Base-by-base conservation (phyloP, 2,797 vertebrate genomes). In the Pseudochirops corinnae region DNA sequence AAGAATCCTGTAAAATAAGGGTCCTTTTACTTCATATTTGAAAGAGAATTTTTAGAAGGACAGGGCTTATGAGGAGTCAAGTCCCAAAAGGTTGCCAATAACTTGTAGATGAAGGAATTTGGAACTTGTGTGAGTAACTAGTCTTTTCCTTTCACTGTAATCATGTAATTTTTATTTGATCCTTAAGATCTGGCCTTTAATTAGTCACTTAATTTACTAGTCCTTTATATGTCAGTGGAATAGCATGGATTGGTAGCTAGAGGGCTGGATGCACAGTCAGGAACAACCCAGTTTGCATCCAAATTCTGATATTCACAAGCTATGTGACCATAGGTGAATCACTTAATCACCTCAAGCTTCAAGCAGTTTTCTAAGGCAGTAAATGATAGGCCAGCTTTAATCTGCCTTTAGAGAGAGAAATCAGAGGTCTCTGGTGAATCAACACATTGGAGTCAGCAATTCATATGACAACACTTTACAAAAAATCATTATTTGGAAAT, bases 81-180 rank as follows among this genome's bases (percentile, higher is more conserved):
- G 6, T 13, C 5, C 21, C 46, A 29, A n/a, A 52, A 29, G 6
- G 3, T 31, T 92, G 0, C 39, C 60, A 91, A 91, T 29, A 18
- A 1, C 5, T 9, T 52, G n/a, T 33, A 93, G 67, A 58, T 56
- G 18, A 94, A 10, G 52, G 55, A 6, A 52, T 90, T 10, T 52
- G 4, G 50, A 55, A 39, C 28, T 21, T n/a, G 9, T 0, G 55
- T 56, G n/a, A 7, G 55, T 56, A n/a, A 7, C 53, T 58, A 11
- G 0, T 1, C 46, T 87, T 95, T 91, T 33, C 18, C 10, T 90
- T 93, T 91, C 53, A 46, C 0, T n/a, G 2, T 55, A 13, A 55
- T 94, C 55, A 50, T 93, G 57, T 67, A 94, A 62, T 92, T 24
- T 93, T 93, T 29, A 90, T 29, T n/a, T 91, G 11, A 92, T 18